Conservation (phyloP, 2,113 vertebrate species). For the Meleagris gallopavo region DNA sequence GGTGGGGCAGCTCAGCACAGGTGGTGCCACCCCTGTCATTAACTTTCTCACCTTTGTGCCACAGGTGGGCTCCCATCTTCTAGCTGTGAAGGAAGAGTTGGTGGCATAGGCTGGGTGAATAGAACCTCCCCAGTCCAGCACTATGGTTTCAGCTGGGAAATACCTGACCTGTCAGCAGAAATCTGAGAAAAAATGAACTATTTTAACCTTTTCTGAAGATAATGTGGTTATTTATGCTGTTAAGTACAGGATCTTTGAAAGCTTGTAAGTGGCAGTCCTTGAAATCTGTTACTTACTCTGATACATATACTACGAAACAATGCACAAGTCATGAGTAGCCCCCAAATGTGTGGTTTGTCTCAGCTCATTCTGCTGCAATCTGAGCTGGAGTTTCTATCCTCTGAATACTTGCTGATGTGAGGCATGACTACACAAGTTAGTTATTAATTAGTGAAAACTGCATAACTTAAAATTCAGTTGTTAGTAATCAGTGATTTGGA, state of each 20-base stretch:
- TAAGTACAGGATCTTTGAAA: not conserved
- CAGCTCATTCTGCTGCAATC: not conserved
- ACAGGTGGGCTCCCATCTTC: not conserved
- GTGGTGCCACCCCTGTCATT: not conserved
- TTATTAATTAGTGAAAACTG: not conserved
- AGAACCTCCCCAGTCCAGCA: not conserved
- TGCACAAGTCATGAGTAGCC: not conserved
- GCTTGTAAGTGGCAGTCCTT: not conserved
- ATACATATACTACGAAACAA: not conserved
- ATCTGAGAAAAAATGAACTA: not conserved
- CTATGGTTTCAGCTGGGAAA: not conserved
- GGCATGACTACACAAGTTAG: fast-evolving
- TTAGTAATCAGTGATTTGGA: not conserved
- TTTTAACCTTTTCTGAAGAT: not conserved
- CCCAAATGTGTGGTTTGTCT: not conserved
- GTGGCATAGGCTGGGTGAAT: not conserved
- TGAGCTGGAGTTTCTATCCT: not conserved
- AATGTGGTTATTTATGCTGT: not conserved
- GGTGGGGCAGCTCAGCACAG: not conserved
- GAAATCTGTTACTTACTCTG: not conserved
- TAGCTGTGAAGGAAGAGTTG: not conserved
- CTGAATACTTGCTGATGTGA: not conserved
- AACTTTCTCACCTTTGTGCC: fast-evolving
- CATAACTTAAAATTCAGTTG: not conserved
- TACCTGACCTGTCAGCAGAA: not conserved